These are phyloP conservation scores for Drosophila truncata DNA, from an alignment of 1,140 invertebrate genomes.

Conservation along the genomic window DNA sequence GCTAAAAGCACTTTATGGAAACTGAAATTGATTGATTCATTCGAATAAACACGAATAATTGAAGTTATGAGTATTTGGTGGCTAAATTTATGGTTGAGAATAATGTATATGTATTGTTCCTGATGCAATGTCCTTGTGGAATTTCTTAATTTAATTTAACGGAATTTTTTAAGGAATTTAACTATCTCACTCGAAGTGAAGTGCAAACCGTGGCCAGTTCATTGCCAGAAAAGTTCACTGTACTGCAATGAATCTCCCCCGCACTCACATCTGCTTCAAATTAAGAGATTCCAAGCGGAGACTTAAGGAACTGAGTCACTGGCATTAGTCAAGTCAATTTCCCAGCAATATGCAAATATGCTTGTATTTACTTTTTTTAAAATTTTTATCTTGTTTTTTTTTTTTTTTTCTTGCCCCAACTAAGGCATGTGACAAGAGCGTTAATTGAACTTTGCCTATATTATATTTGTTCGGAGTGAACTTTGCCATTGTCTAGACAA, in stretches of 20 bases:
- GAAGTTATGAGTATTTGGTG: background rate
- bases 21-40: conserved; percentile 1
- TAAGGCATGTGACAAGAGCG: conserved; percentile 60
- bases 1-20: background rate
- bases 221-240: conserved; percentile 27
- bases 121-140: background rate
- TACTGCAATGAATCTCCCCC: conserved; percentile 3
- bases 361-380: conserved; percentile 11
- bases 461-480: conserved; percentile 58
- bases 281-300: conserved; percentile 69
- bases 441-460: conserved; percentile 75
- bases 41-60: background rate
- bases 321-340: conserved; percentile 33
- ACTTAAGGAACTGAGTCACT: conserved; percentile 52
- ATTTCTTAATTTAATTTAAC: background rate
- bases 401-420: conserved; percentile 35
- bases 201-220: conserved; percentile 11
- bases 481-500: conserved; percentile 83
- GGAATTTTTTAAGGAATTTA: background rate
- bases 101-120: background rate
- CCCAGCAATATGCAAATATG: conserved; percentile 42
- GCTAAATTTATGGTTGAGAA: background rate
- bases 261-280: conserved; percentile 67
- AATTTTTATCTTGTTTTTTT: conserved; percentile 9
- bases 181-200: background rate